Base-by-base conservation (phyloP, 2,113 vertebrate species). In the Corapipo altera region DNA sequence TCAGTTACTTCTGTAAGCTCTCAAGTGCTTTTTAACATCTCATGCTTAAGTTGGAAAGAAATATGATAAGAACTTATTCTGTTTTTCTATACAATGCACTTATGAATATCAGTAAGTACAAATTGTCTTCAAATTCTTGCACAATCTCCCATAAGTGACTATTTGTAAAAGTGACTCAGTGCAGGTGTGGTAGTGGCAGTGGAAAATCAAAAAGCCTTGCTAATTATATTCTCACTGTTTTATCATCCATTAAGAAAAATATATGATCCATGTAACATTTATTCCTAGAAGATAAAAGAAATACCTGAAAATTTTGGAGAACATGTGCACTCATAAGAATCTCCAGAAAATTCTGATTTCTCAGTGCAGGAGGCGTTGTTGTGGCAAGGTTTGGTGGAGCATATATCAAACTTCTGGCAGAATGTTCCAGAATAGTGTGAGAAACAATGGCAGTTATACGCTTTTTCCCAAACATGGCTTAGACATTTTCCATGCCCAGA, bases 401-500 rank as follows among this genome's bases (percentile, higher is more conserved):
- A 99, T 8, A 86, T 69, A 88, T 98, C 97, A 81, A 97, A 94
- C 69, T 97, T 97, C 82, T 99, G 98, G 93, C 98, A 99, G 88
- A 98, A 99, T 52, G 81, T 97, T 89, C 98, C 99, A 18, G 96
- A 98, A 92, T 98, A 98, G 26, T 89, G 95, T 71, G 96, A 88
- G 39, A 94, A 94, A 84, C 98, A 99, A 27, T 86, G 97, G 78
- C 98, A 99, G 67, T 39, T 86, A 62, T 98, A 99, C 7, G 66
- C 70, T n/a, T 96, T 95, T 27, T 98, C 98, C 98, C 98, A 97
- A 67, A 93, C 16, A 39, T 98, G 92, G 7, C 97, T 98, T 85
- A 98, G 97, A 92, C 98, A 99, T 95, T 96, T 93, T 32, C 98
- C 98, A 48, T 95, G 98, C 14, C 98, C 98, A 9, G 98, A 98